phyloP scores from a whole-genome alignment of 2,113 vertebrate genomes.

The Microtus oregoni region DNA sequence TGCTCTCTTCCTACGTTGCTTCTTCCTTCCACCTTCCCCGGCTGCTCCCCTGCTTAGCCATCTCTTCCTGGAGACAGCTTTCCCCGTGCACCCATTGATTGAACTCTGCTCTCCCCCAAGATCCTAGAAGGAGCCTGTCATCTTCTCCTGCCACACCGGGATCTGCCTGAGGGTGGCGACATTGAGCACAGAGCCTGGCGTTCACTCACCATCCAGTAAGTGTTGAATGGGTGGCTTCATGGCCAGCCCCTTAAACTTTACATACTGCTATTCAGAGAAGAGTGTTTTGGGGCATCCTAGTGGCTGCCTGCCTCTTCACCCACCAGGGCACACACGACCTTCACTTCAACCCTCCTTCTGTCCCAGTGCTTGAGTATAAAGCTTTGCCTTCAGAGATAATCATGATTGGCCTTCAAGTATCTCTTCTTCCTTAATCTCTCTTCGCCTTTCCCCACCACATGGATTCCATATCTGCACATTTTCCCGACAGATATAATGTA shows the following conservation, averaged over 20 bases:
- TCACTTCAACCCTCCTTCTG: background rate
- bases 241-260: background rate
- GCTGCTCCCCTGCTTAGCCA: background rate
- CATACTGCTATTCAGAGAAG: background rate
- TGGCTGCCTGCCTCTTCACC: background rate
- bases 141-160: background rate
- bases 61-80: background rate
- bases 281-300: background rate
- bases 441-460: background rate
- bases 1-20: background rate
- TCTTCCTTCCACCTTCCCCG: background rate
- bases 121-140: background rate
- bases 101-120: background rate
- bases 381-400: background rate
- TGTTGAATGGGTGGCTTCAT: background rate
- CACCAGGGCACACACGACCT: background rate
- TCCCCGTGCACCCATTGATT: background rate
- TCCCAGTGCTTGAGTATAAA: background rate
- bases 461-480: background rate
- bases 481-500: background rate
- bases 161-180: background rate
- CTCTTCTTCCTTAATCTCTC: background rate
- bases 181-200: background rate
- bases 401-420: background rate
- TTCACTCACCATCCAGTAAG: background rate